A percentile compares a stretch with the other conserved stretches of the same genome.
phyloP scores from a whole-genome alignment of 2,797 vertebrate species.

The Erpetoichthys calabaricus region DNA sequence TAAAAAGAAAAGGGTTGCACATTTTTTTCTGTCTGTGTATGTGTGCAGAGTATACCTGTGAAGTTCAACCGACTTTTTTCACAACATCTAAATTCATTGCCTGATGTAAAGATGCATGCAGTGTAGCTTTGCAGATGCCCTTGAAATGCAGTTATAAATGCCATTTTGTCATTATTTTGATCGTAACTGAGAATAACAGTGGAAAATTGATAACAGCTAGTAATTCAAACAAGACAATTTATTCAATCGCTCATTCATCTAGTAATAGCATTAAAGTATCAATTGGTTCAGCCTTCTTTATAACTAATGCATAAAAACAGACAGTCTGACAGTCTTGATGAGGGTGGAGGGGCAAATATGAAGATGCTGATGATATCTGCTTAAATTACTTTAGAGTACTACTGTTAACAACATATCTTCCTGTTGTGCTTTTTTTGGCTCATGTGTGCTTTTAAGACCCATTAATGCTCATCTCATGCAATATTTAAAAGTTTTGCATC shows the following conservation, averaged over 20 bases:
- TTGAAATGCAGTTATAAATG: too few relatives aligned
- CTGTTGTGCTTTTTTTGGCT: constrained; percentile 18
- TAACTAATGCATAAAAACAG: neutral
- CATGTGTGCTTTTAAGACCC: constrained; percentile 27
- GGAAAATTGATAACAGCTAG: too few relatives aligned
- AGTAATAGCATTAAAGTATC: neutral
- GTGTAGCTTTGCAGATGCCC: too few relatives aligned
- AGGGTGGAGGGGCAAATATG: constrained; percentile 1
- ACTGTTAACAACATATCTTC: constrained; percentile 5
- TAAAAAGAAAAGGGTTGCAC: too few relatives aligned
- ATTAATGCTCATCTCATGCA: constrained; percentile 39
- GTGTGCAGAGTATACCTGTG: too few relatives aligned
- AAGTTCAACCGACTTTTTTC: too few relatives aligned
- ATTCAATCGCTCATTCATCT: neutral
- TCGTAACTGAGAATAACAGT: too few relatives aligned
- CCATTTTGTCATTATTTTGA: too few relatives aligned
- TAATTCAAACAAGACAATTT: too few relatives aligned
- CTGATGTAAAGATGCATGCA: too few relatives aligned
- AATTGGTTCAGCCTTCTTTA: neutral
- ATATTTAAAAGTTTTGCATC: constrained; percentile 41
- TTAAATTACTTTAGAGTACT: constrained; percentile 12
- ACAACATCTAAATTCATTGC: too few relatives aligned
- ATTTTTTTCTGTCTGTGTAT: too few relatives aligned
- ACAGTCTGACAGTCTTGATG: neutral
- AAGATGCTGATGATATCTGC: constrained; percentile 11